Evolutionary conservation across 2,888 invertebrate genomes (phyloP).

Genomic region (Nephrotoma flavescens): DNA sequence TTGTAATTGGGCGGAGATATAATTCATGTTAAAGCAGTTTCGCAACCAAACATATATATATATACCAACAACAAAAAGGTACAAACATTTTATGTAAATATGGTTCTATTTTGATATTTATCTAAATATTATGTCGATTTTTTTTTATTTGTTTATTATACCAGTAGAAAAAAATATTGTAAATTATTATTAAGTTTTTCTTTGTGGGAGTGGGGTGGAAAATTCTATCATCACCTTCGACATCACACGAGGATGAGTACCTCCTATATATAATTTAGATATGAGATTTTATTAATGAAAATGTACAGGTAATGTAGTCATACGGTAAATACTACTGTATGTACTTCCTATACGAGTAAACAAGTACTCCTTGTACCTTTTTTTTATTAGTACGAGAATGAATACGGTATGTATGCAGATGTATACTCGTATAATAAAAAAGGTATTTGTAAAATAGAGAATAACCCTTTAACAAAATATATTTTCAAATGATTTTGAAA

Average conservation of each 20-base stretch:
- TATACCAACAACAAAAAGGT: neutral
- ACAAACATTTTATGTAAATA: neutral
- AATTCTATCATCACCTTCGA: neutral
- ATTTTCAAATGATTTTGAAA: neutral
- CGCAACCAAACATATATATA: neutral
- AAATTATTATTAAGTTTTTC: neutral
- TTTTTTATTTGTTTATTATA: neutral
- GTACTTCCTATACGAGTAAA: too few species aligned
- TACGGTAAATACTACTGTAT: neutral
- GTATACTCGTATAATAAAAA: neutral
- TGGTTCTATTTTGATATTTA: neutral
- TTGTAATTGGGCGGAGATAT: neutral
- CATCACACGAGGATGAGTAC: neutral
- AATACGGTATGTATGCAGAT: neutral
- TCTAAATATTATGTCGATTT: neutral
- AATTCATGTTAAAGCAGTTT: neutral
- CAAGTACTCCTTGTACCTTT: neutral
- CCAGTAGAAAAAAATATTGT: neutral
- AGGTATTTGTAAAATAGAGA: neutral
- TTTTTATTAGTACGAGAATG: neutral
- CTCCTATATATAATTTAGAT: neutral
- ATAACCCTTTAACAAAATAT: neutral
- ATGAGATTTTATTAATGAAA: neutral
- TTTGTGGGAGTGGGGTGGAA: neutral
- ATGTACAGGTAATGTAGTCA: neutral